These are phyloP conservation scores for Okapia johnstoni DNA, from an alignment of 2,113 vertebrate genomes.

Conservation along the genomic window DNA sequence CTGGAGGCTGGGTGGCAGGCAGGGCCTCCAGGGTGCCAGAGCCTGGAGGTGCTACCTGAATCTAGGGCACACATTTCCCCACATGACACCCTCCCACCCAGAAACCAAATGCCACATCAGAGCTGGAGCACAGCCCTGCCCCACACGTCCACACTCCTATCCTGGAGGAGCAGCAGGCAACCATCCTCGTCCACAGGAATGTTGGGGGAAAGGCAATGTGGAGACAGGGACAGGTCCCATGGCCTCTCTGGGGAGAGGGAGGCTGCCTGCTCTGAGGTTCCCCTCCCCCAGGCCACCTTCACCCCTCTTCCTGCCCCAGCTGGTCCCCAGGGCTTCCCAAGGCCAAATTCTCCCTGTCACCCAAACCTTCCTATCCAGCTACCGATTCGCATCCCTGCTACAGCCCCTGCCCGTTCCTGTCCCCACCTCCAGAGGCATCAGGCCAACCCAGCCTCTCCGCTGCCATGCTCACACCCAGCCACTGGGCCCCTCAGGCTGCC, in stretches of 20 bases:
- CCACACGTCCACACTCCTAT: not conserved
- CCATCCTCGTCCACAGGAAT: not conserved
- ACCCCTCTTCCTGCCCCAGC: not conserved
- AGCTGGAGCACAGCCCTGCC: not conserved
- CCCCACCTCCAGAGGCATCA: not conserved
- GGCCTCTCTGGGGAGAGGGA: not conserved
- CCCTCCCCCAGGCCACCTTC: not conserved
- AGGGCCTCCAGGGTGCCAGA: not conserved
- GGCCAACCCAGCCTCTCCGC: not conserved
- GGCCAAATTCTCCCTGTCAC: not conserved
- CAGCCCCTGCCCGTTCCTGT: not conserved
- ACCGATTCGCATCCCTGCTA: not conserved
- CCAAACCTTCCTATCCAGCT: constrained; percentile 7
- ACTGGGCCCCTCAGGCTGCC: not conserved
- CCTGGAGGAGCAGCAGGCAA: not conserved
- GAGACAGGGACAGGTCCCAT: not conserved
- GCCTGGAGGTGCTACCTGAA: not conserved
- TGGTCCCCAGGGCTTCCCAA: not conserved
- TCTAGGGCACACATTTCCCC: not conserved
- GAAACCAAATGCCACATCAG: not conserved
- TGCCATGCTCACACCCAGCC: not conserved
- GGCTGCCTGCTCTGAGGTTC: not conserved
- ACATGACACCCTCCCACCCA: not conserved
- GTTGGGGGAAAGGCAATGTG: not conserved
- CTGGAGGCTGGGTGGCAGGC: not conserved